Evolutionary conservation across 2,797 vertebrate genomes (phyloP).

Genomic region (Tiaroga cobitis): DNA sequence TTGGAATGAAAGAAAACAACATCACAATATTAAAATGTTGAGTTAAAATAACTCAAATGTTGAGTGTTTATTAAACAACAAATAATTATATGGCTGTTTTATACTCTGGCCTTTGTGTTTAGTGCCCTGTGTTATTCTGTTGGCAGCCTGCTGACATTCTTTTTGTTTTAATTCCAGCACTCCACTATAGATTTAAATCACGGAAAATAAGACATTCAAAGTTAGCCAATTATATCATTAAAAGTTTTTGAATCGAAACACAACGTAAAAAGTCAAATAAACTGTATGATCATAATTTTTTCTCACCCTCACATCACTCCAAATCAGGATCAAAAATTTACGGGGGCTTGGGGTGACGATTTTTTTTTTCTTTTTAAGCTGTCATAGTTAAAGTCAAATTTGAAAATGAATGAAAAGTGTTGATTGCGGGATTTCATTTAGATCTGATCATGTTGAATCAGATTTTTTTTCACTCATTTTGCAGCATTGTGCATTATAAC

Average conservation of each 20-base stretch:
- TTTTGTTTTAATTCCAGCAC: slow-evolving; percentile 1
- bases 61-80: slow-evolving; percentile 6
- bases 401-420: background rate
- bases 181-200: slow-evolving; percentile 2
- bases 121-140: background rate
- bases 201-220: background rate
- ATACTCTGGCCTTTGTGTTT: slow-evolving; percentile 9
- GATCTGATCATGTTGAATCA: background rate
- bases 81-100: background rate
- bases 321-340: background rate
- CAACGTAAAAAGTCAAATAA: background rate
- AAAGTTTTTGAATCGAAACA: background rate
- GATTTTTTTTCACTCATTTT: background rate
- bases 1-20: slow-evolving; percentile 1
- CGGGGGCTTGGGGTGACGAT: background rate
- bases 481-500: background rate
- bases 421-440: background rate
- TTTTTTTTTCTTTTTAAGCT: no score
- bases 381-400: background rate
- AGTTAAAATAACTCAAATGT: background rate
- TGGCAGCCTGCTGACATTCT: background rate
- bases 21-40: background rate
- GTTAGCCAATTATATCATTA: background rate
- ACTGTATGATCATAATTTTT: no score
- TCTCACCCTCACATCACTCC: background rate